Evolutionary conservation across 1,140 invertebrate genomes (phyloP).

Genomic region (Lethocerus indicus): DNA sequence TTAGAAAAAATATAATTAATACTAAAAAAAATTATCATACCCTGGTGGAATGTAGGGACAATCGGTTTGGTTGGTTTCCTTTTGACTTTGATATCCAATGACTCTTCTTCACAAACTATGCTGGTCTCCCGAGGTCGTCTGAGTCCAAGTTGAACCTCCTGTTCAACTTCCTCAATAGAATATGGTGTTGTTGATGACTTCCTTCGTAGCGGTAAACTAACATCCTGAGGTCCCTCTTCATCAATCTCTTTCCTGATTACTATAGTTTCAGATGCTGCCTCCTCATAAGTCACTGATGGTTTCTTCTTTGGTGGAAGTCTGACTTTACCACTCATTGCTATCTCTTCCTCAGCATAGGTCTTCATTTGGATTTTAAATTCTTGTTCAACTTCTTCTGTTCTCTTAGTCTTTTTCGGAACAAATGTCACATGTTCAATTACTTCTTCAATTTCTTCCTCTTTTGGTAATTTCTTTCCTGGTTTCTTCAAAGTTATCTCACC

Average conservation of each 20-base stretch:
- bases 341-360: constrained; percentile 70
- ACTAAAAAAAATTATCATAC: constrained; percentile 12
- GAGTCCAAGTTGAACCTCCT: constrained; percentile 20
- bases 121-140: constrained; percentile 18
- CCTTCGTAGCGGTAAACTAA: constrained; percentile 21
- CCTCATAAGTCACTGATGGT: constrained; percentile 50
- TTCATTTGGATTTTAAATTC: constrained; percentile 69
- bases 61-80: constrained; percentile 36
- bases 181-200: constrained; percentile 16
- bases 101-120: constrained; percentile 36
- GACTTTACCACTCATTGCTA: constrained; percentile 65
- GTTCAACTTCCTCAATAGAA: constrained; percentile 19
- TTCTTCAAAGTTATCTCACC: constrained; percentile 32
- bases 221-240: constrained; percentile 42
- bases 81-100: constrained; percentile 34
- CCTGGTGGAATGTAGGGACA: constrained; percentile 20
- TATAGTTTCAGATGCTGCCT: constrained; percentile 42
- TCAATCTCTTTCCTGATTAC: constrained; percentile 43
- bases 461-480: constrained; percentile 72
- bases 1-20: not conserved
- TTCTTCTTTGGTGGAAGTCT: constrained; percentile 57
- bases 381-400: constrained; percentile 68
- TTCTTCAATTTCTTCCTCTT: constrained; percentile 23
- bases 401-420: constrained; percentile 30
- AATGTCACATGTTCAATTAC: constrained; percentile 29